These are phyloP conservation scores for Onychomys arenicola DNA, from an alignment of 2,797 vertebrate species.

Conservation along the genomic window DNA sequence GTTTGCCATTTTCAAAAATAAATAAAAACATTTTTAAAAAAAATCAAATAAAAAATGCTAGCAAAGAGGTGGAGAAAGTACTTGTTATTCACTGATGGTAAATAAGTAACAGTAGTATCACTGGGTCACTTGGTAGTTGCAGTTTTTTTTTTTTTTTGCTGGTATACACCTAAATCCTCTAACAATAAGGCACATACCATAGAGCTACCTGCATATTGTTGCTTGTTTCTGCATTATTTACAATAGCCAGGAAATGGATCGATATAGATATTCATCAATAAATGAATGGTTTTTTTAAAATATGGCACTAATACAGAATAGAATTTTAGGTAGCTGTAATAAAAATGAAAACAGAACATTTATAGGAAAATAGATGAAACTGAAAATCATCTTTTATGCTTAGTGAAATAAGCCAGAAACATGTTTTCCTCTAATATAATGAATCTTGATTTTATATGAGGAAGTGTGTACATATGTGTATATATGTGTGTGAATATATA, in stretches of 20 bases:
- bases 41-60: background rate
- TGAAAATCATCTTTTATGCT: no score
- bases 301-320: background rate
- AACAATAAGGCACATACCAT: background rate
- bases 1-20: background rate
- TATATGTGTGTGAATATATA: no score
- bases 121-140: no score
- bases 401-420: background rate
- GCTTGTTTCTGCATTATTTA: background rate
- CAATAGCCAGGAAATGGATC: background rate
- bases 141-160: background rate
- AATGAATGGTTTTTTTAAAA: background rate
- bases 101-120: no score
- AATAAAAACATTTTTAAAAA: background rate
- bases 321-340: background rate
- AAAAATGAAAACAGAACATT: background rate
- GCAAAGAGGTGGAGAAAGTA: no score
- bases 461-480: background rate
- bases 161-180: background rate
- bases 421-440: background rate
- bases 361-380: background rate
- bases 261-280: background rate
- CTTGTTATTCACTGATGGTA: no score
- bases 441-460: background rate
- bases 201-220: background rate